Base-by-base conservation (phyloP, 1,140 invertebrate genomes). In the Sipha flava region DNA sequence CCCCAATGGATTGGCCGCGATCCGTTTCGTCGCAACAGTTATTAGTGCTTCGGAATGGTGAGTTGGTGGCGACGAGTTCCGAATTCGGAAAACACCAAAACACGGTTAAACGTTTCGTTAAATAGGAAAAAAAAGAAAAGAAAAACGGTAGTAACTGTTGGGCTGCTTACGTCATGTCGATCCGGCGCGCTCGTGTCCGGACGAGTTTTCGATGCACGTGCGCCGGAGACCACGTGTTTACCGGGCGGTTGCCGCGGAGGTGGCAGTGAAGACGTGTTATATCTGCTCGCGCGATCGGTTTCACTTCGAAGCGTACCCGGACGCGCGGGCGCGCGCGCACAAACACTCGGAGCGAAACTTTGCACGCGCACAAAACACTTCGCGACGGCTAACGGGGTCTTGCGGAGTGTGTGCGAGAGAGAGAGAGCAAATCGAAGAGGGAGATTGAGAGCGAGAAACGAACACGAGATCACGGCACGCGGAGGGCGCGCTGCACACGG, bases 101-200 rank as follows among this genome's bases (percentile, higher is more conserved):
- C n/a, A n/a, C n/a, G n/a, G n/a, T n/a, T n/a, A n/a, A n/a, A n/a
- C n/a, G n/a, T n/a, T n/a, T n/a, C n/a, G n/a, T n/a, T n/a, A n/a
- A n/a, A n/a, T n/a, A n/a, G n/a, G n/a, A n/a, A n/a, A n/a, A n/a
- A n/a, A n/a, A n/a, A n/a, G n/a, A n/a, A n/a, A n/a, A n/a, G n/a
- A n/a, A n/a, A n/a, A n/a, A n/a, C n/a, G n/a, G n/a, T n/a, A n/a
- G n/a, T n/a, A n/a, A n/a, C n/a, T n/a, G n/a, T n/a, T n/a, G n/a
- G n/a, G n/a, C n/a, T n/a, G n/a, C 66, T 70, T 70, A 70, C 66
- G 43, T n/a, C 66, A 70, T 70, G 43, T 29, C 66, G 66, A 59
- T 1, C 12, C 23, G 62, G n/a, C 62, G 18, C 26, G 21, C n/a
- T 52, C 49, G 18, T 9, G 54, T 57, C 54, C 26, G 54, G 54